phyloP scores from a whole-genome alignment of 2,888 invertebrate genomes.

The Eilema depressum region DNA sequence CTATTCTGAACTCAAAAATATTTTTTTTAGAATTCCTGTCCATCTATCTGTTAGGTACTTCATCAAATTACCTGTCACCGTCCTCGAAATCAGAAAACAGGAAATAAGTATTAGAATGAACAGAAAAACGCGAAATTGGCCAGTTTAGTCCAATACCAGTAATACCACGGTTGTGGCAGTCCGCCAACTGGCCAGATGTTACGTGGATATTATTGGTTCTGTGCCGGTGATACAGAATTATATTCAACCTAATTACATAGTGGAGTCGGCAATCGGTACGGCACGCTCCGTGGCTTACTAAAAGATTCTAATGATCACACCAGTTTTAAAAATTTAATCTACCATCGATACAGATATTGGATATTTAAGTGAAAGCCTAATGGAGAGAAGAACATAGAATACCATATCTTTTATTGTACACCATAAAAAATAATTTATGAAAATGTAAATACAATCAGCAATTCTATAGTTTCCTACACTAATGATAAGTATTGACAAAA shows the following conservation, averaged over 20 bases:
- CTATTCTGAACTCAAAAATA: too few relatives aligned
- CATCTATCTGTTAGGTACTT: too few relatives aligned
- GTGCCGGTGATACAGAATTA: conserved; percentile 50
- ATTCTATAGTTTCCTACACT: too few relatives aligned
- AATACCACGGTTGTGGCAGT: conserved; percentile 43
- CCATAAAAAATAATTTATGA: too few relatives aligned
- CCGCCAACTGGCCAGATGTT: conserved; percentile 55
- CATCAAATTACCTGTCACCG: neutral
- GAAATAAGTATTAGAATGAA: conserved; percentile 11
- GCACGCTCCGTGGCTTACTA: conserved; percentile 9
- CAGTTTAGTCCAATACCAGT: conserved; percentile 27
- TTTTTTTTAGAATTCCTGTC: too few relatives aligned
- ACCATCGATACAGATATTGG: too few relatives aligned
- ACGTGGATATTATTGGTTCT: conserved; percentile 55
- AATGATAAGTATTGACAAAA: too few relatives aligned
- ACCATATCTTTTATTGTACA: too few relatives aligned
- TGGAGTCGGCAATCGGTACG: conserved; percentile 26
- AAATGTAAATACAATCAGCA: too few relatives aligned
- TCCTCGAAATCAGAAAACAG: conserved; percentile 9
- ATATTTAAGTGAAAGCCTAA: too few relatives aligned
- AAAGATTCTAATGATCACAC: neutral
- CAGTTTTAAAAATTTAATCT: neutral
- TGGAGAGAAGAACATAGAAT: too few relatives aligned
- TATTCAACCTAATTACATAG: conserved; percentile 55
- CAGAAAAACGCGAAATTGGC: conserved; percentile 29